Base-by-base conservation (phyloP, 2,888 invertebrate genomes). In the Epirrhoe tristata region DNA sequence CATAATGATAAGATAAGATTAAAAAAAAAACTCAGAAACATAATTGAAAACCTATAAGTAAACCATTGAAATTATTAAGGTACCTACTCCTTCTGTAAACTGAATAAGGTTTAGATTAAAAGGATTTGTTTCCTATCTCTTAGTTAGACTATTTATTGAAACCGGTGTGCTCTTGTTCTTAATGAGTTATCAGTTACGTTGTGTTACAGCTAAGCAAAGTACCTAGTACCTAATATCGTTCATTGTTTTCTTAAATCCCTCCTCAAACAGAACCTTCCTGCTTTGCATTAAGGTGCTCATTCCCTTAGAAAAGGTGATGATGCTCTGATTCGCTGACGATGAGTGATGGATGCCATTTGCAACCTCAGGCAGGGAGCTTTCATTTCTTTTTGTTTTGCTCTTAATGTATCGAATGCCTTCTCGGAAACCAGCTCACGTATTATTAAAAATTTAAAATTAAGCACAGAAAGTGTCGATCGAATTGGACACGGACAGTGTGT, bases 241-340 rank as follows among this genome's bases (percentile, higher is more conserved):
- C 10, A 46, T 16, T 31, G 52, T 53, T 17, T 32, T 46, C n/a
- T n/a, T 32, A 3, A 10, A 32, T 46, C 53, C 32, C 53, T 46
- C 12, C 16, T 14, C 0, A 53, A 52, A 16, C 10, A 1, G 6
- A 60, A 51, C 43, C 46, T 53, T 60, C 31, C 31, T 32, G 16
- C 16, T 6, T 10, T 6, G 31, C 10, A 14, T 12, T 16, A 60
- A 32, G 34, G 54, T 54, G 10, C 43, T 46, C 6, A 53, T 6
- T 60, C 5, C 1, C 53, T 12, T 39, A 1, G 31, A 0, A 5
- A 1, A 7, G 46, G 5, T 50, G 55, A 56, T 50, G 55, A 56
- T 54, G 55, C 56, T 51, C 51, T 62, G 55, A 36, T 39, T 17
- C 55, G 32, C 24, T n/a, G 10, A 12, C 24, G 54, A 60, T 60